Evolutionary conservation across 2,888 invertebrate species (phyloP), one percentile per base, ranked within the genome.

Genomic region (Melinaea menophilus): DNA sequence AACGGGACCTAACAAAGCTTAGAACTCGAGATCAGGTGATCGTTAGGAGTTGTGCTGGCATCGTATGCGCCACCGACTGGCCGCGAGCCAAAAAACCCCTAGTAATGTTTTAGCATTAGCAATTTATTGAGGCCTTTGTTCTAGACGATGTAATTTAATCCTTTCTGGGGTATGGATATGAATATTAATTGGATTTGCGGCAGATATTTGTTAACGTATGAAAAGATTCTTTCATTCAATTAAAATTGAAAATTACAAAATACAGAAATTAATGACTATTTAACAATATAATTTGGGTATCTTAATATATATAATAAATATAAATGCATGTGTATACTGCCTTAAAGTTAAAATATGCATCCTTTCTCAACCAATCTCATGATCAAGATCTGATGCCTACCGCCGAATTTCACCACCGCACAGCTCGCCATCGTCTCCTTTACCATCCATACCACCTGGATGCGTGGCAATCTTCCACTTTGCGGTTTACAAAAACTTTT

Each of bases 81-180:
- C 71, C 61, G 55, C 41, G 22, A 59, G 71, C 73, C 74, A 74
- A 71, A 22, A 64, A 67, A 69, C 64, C 56, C 64, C 60, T 48
- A 55, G 68, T 63, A 63, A 62, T 68, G 66, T 65, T 70, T 67
- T 69, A 67, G 59, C 58, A 64, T 64, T 64, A 58, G 61, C 68
- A 69, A 76, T 76, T 76, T 77, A 77, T 76, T 64, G 71, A 65
- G 61, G 66, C 67, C 71, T 70, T 69, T 68, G 67, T 66, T 71
- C 65, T 64, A 69, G 67, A 67, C 64, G 63, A 56, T 71, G 71
- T 72, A 72, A 73, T 74, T 75, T 71, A 69, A 70, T 67, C 70
- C 71, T 75, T 73, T 63, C 61, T 63, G 37, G 37, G 37, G 12
- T 59, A 31, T 34, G 37, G 31, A 37, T 59, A 59, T 59, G 59